Conservation (phyloP, 2,888 invertebrate genomes). For the Hypomecis atomaria region DNA sequence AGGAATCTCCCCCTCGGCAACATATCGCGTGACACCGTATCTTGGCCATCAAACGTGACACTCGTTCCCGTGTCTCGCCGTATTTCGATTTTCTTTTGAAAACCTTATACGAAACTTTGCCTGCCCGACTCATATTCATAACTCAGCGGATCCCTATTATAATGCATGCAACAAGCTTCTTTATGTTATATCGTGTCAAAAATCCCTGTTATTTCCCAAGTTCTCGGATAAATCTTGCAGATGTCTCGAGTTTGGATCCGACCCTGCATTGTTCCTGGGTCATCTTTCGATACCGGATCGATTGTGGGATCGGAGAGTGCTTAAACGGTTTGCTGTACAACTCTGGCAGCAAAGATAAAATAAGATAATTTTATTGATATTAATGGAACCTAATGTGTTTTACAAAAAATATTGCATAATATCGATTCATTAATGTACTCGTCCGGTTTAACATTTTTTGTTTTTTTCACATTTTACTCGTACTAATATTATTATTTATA, state of each 20-base stretch:
- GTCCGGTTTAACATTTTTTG: too few species aligned
- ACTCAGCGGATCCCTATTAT: constrained; percentile 14
- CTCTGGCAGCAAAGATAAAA: too few species aligned
- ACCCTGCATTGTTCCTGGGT: constrained; percentile 23
- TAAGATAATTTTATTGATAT: too few species aligned
- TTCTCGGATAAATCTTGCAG: constrained; percentile 22
- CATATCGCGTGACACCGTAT: constrained; percentile 25
- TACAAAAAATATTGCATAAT: too few species aligned
- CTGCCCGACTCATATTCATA: constrained; percentile 20
- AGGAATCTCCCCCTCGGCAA: neutral
- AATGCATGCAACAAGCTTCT: constrained; percentile 24
- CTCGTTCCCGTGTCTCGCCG: constrained; percentile 19
- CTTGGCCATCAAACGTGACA: constrained; percentile 23
- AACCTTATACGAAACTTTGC: constrained; percentile 13
- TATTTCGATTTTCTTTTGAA: constrained; percentile 26
- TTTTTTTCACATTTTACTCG: too few species aligned
- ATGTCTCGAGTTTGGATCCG: constrained; percentile 17
- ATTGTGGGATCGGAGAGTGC: neutral
- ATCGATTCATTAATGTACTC: too few species aligned
- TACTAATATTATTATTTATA: too few species aligned
- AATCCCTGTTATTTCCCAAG: constrained; percentile 25
- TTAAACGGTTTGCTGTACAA: too few species aligned
- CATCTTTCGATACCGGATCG: constrained; percentile 24
- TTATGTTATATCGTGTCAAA: constrained; percentile 20
- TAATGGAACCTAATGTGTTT: too few species aligned